These are phyloP conservation scores for Sebastes aleutianus DNA, from an alignment of 2,797 vertebrate genomes.

Conservation along the genomic window DNA sequence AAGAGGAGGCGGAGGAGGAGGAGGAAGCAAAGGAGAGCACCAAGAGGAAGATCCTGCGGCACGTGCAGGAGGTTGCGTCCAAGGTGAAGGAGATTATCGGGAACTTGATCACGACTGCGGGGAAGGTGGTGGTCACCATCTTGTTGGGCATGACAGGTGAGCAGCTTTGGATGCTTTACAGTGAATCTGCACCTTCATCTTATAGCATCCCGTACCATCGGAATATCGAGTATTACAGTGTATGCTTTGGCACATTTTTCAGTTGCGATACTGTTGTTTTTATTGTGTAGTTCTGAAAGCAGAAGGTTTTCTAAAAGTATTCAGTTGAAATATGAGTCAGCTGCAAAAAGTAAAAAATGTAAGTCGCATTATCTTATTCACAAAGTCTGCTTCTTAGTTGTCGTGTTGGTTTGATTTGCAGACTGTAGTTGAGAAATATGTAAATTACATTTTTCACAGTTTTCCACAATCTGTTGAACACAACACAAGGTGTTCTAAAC, in stretches of 20 bases:
- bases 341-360: not conserved
- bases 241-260: not conserved
- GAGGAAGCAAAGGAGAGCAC: conserved; percentile 89
- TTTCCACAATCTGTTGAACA: not conserved
- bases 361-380: not conserved
- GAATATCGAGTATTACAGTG: not conserved
- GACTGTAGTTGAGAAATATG: not conserved
- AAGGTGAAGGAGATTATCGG: conserved; percentile 95
- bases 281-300: not conserved
- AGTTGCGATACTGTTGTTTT: not conserved
- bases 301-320: not conserved
- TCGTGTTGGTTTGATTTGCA: not conserved
- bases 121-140: conserved; percentile 96
- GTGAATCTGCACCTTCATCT: not conserved
- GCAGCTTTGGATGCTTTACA: conserved; percentile 17
- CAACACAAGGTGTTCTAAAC: not conserved
- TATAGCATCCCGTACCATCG: not conserved
- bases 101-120: conserved; percentile 95
- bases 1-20: conserved; percentile 80
- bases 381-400: not conserved
- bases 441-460: not conserved
- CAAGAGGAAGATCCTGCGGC: conserved; percentile 89
- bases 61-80: conserved; percentile 87
- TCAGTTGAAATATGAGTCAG: not conserved
- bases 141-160: conserved; percentile 93